Evolutionary conservation across 2,797 vertebrate species (phyloP).

Genomic region (Sebastes diaconus): DNA sequence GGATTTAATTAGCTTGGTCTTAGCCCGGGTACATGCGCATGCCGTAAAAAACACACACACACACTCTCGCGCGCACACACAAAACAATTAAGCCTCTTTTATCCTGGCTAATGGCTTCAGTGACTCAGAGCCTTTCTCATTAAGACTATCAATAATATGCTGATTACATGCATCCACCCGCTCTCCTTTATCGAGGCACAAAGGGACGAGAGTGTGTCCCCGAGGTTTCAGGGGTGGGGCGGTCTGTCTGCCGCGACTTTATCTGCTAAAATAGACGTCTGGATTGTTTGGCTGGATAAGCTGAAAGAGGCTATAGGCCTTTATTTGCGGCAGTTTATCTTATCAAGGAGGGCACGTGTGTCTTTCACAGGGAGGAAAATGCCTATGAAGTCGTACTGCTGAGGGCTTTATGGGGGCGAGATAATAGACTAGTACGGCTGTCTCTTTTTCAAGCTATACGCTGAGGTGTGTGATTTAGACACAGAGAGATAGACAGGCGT

Average conservation of each 20-base stretch:
- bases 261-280: slow-evolving; percentile 62
- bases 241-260: slow-evolving; percentile 34
- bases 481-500: slow-evolving; percentile 51
- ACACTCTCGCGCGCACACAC: slow-evolving; percentile 54
- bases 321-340: slow-evolving; percentile 46
- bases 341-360: slow-evolving; percentile 30
- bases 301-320: slow-evolving; percentile 21
- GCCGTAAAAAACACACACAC: slow-evolving; percentile 33
- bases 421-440: slow-evolving; percentile 33
- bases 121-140: slow-evolving; percentile 81
- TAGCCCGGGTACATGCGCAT: slow-evolving; percentile 56
- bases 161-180: slow-evolving; percentile 76
- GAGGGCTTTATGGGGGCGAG: slow-evolving; percentile 44
- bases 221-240: slow-evolving; percentile 47
- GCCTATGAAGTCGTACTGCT: slow-evolving; percentile 41
- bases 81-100: slow-evolving; percentile 83
- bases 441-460: not conserved
- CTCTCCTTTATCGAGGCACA: slow-evolving; percentile 70
- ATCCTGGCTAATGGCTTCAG: slow-evolving; percentile 81
- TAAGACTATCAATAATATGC: slow-evolving; percentile 85
- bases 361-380: slow-evolving; percentile 43
- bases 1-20: slow-evolving; percentile 84
- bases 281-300: slow-evolving; percentile 50
- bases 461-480: slow-evolving; percentile 6
- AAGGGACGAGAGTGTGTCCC: slow-evolving; percentile 64